A percentile compares a stretch with the other conserved stretches of the same genome.
These are phyloP conservation scores for Ferdinandea cuprea DNA, from an alignment of 2,888 invertebrate species.

Conservation along the genomic window DNA sequence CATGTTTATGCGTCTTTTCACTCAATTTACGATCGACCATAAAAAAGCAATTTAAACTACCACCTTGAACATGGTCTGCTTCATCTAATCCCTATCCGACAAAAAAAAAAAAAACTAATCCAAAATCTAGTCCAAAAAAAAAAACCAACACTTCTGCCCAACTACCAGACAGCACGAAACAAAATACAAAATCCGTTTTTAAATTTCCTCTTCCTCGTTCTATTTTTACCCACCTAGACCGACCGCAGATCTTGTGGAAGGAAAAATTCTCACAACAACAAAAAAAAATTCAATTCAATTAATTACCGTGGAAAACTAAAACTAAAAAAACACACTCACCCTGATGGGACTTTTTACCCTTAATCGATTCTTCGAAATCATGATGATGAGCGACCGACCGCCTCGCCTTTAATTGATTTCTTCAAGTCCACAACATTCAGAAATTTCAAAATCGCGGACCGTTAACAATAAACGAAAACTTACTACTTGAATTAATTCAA, in stretches of 20 bases:
- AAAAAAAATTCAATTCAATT: conserved; percentile 4
- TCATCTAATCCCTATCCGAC: neutral
- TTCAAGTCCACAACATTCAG: conserved; percentile 33
- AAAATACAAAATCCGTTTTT: conserved; percentile 26
- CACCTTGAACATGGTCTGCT: conserved; percentile 8
- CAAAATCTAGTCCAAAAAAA: conserved; percentile 26
- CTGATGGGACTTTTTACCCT: conserved; percentile 28
- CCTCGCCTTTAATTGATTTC: conserved; percentile 15
- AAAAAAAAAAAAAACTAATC: neutral
- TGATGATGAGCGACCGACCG: neutral
- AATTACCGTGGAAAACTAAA: conserved; percentile 46
- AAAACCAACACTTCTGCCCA: conserved; percentile 8
- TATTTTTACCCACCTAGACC: conserved; percentile 64
- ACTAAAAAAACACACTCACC: too few relatives aligned
- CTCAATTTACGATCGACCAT: neutral
- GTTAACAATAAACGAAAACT: conserved; percentile 28
- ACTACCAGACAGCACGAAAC: conserved; percentile 2
- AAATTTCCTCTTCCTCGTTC: conserved; percentile 72
- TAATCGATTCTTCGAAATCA: conserved; percentile 34
- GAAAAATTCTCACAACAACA: conserved; percentile 14
- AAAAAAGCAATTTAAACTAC: conserved; percentile 9
- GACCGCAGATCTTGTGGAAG: conserved; percentile 23
- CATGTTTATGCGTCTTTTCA: too few relatives aligned
- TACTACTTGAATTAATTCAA: conserved; percentile 58
- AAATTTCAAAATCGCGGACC: conserved; percentile 17